phyloP scores from a whole-genome alignment of 2,113 vertebrate species.

The Tinamus guttatus region DNA sequence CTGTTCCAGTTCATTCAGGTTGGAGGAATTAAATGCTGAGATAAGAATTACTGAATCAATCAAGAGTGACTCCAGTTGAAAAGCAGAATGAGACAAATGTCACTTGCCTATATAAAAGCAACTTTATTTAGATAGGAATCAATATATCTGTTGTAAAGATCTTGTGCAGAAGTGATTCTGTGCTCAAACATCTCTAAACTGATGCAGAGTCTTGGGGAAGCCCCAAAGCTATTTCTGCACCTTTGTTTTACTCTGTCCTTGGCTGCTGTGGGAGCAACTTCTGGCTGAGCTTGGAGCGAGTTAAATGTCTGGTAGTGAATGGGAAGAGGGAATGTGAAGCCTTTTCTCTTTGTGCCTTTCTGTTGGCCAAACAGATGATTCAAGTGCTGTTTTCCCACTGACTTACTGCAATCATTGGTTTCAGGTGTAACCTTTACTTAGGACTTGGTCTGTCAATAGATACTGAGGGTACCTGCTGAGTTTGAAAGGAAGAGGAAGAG shows the following conservation, averaged over 20 bases:
- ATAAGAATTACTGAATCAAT: neutral
- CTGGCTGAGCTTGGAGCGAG: neutral
- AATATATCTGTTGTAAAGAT: neutral
- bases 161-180: neutral
- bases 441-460: neutral
- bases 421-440: neutral
- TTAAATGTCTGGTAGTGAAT: rapidly evolving
- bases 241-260: neutral
- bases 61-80: neutral
- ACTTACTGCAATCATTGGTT: neutral
- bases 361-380: neutral
- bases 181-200: neutral
- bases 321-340: neutral
- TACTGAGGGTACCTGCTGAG: neutral
- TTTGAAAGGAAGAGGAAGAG: neutral
- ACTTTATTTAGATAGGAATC: neutral
- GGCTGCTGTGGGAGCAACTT: neutral
- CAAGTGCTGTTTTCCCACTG: neutral
- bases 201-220: neutral
- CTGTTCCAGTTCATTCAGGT: rapidly evolving
- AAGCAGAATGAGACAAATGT: rapidly evolving
- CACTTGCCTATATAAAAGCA: neutral
- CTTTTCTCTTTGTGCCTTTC: neutral
- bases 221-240: rapidly evolving
- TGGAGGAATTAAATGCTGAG: neutral